A percentile compares a stretch with the other conserved stretches of the same genome.
phyloP scores from a whole-genome alignment of 2,888 invertebrate species.

The Loripinus fragilis region DNA sequence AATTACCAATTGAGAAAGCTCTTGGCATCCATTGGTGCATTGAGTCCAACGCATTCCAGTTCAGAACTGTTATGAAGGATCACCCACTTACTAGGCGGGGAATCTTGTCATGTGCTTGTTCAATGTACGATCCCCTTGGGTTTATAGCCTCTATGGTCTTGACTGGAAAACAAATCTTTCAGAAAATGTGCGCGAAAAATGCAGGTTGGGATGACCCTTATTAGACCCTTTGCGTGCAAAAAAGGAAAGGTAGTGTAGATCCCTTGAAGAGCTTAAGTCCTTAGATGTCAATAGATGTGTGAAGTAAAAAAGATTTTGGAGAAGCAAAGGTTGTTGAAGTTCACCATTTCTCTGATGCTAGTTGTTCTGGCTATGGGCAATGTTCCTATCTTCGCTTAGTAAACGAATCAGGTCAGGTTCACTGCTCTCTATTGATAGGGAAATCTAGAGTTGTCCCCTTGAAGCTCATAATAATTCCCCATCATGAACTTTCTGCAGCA shows the following conservation, averaged over 20 bases:
- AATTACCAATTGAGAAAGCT: conserved; percentile 41
- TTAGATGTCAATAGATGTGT: conserved; percentile 40
- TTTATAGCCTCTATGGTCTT: conserved; percentile 54
- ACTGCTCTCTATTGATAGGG: conserved; percentile 54
- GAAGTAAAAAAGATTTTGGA: conserved; percentile 50
- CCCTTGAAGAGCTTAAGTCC: conserved; percentile 20
- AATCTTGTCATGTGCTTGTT: conserved; percentile 54
- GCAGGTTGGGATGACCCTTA: conserved; percentile 53
- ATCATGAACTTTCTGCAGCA: conserved; percentile 37
- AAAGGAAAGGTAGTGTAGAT: conserved; percentile 55
- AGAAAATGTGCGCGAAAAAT: conserved; percentile 48
- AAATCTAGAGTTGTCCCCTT: conserved; percentile 50
- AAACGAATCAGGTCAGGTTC: conserved; percentile 25
- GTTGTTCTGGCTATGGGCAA: conserved; percentile 51
- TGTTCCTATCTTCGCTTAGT: conserved; percentile 54
- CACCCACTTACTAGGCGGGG: conserved; percentile 43
- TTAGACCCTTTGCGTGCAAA: conserved; percentile 20
- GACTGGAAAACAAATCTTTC: conserved; percentile 50
- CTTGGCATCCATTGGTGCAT: conserved; percentile 61
- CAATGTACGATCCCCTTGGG: conserved; percentile 57
- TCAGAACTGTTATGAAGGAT: conserved; percentile 36
- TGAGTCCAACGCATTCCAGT: conserved; percentile 54
- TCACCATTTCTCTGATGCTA: conserved; percentile 44
- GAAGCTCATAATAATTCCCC: conserved; percentile 41
- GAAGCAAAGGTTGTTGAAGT: conserved; percentile 31